Base-by-base conservation (phyloP, 2,113 vertebrate genomes). In the cat (Felis catus) region DNA sequence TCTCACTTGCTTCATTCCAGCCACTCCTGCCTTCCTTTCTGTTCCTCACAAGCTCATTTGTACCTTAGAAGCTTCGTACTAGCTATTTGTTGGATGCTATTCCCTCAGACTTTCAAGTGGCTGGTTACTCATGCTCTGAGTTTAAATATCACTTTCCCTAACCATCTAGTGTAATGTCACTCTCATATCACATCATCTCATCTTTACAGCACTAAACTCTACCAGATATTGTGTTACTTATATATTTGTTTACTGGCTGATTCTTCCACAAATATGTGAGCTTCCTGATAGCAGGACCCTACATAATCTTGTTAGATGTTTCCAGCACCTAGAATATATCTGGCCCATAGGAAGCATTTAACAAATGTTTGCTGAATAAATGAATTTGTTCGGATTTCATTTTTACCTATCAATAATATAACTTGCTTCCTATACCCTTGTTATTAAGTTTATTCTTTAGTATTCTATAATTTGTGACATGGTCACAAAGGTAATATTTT, bases 401-500 rank as follows among this genome's bases (percentile, higher is more conserved):
- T 92, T 81, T 73, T 29, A 82, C 48, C 29, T 66, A 66, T 92
- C 89, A 92, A 18, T 73, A 81, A 73, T 33, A 39, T 16, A 86
- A 91, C 55, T 73, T 53, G 36, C 66, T 73, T 66, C 74, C 36
- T 88, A 21, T 81, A 81, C 18, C 10, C 23, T 68, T 45, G 16
- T 66, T 91, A 61, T 79, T 90, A 91, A 91, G 79, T 91, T 76
- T 91, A 90, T 84, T 95, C 36, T 21, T 87, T 45, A 82, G 23
- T 86, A 82, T 89, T 89, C 82, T 94, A 41, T 61, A 71, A 80
- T 87, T 71, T 73, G n/a, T 86, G 41, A 53, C 66, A 27, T 55
- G 45, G 21, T 88, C 29, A 66, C 81, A 13, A 66, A 53, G 58
- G 48, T 88, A 82, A 11, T 68, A 93, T 19, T 83, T 71, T 31